Evolutionary conservation across 2,888 invertebrate genomes (phyloP), one percentile per base, ranked within the genome.

Genomic region (Agrotis ipsilon): DNA sequence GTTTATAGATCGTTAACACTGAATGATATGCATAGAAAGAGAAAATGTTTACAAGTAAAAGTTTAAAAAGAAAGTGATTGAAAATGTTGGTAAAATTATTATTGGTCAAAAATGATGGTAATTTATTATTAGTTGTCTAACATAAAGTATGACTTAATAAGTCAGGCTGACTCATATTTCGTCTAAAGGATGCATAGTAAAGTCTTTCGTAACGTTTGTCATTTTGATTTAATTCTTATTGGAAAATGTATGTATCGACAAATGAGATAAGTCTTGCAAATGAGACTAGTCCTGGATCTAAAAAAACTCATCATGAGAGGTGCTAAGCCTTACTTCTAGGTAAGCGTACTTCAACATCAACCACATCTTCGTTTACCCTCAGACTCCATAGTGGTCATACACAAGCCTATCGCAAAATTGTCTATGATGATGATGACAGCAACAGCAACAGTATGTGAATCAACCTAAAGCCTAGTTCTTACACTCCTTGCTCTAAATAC

Each of bases 1-100:
- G 19, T 80, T 80, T 65, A 72, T 77, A 65, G 55, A 67, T 72
- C 60, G 51, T 77, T 68, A 71, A 81, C 46, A 57, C 66, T 63
- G 54, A 61, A 14, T 51, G 49, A 68, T 72, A 77, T 21, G 63
- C 48, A 21, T 39, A 21, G 64, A 79, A 62, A 81, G 81, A 58
- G 49, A 58, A 69, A 80, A 64, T 58, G 1, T 46, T 39, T 19
- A 21, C 2, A 48, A 52, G 65, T 27, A 62, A 49, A 55, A 80
- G 68, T 80, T 75, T 77, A 6, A 2, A 21, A 63, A 6, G 3
- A 21, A 63, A 14, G 21, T 55, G 5, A 59, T 51, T 64, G 65
- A 65, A 55, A 45, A 51, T 21, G 27, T 71, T 46, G 3, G 18
- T 21, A 49, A 54, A 46, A 3, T 46, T 54, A 3, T 46, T 46